Percentiles rank a stretch among this genome's conserved stretches.
Conservation (phyloP, 2,888 invertebrate species). For the Buathra laborator region DNA sequence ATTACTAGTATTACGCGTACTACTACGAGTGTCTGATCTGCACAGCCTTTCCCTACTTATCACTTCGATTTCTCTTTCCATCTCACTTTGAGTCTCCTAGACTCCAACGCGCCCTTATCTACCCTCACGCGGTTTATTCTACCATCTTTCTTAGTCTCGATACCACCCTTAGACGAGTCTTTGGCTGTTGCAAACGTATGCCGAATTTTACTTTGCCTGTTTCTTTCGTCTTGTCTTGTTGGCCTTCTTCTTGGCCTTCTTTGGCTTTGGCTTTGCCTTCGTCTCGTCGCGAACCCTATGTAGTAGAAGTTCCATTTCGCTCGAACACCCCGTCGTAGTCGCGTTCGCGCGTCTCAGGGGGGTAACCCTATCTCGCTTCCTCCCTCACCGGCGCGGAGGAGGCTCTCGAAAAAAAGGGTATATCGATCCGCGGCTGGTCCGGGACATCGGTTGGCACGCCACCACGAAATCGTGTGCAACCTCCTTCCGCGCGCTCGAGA, state of each 20-base stretch:
- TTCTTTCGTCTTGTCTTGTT: neutral
- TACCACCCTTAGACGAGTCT: slow-evolving; percentile 16
- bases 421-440: slow-evolving; percentile 82
- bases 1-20: slow-evolving; percentile 5
- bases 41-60: slow-evolving; percentile 51
- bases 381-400: slow-evolving; percentile 67
- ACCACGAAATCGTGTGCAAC: slow-evolving; percentile 76
- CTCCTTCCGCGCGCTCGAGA: slow-evolving; percentile 68
- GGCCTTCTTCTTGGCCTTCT: neutral
- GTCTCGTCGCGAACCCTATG: slow-evolving; percentile 13
- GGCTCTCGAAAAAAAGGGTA: slow-evolving; percentile 81
- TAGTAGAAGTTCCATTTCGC: neutral
- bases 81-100: slow-evolving; percentile 62
- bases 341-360: slow-evolving; percentile 17
- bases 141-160: slow-evolving; percentile 10
- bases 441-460: slow-evolving; percentile 81
- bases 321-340: slow-evolving; percentile 35
- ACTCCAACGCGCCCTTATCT: slow-evolving; percentile 42
- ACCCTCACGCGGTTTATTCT: slow-evolving; percentile 22
- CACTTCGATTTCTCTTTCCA: slow-evolving; percentile 59
- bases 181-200: slow-evolving; percentile 7
- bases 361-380: slow-evolving; percentile 40
- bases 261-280: slow-evolving; percentile 11
- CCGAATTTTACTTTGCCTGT: neutral
- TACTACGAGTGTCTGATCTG: slow-evolving; percentile 55